Evolutionary conservation across 2,113 vertebrate genomes (phyloP).

Genomic region (Ifrita kowaldi): DNA sequence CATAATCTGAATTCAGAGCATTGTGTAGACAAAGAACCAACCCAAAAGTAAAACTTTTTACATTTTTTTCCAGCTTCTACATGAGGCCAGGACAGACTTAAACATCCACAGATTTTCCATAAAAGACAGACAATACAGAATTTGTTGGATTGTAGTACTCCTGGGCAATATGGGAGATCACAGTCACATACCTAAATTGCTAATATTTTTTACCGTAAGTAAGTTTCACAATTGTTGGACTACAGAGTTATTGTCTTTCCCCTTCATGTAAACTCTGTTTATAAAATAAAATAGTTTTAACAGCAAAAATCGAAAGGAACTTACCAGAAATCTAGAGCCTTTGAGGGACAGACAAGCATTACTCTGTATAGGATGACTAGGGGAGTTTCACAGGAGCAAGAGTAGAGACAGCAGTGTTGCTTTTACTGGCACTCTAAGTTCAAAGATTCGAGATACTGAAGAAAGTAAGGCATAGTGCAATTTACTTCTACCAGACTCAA

Average conservation of each 20-base stretch:
- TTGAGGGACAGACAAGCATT: not conserved
- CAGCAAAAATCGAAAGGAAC: not conserved
- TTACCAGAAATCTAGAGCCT: not conserved
- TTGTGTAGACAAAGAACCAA: not conserved
- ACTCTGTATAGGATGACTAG: not conserved
- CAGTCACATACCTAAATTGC: not conserved
- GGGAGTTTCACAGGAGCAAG: not conserved
- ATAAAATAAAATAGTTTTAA: not conserved
- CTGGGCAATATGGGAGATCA: not conserved
- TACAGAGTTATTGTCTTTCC: not conserved
- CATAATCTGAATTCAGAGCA: not conserved
- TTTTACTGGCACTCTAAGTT: not conserved
- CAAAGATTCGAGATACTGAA: not conserved
- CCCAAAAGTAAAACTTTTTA: not conserved
- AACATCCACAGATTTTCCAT: not conserved
- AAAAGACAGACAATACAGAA: not conserved
- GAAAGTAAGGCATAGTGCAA: not conserved
- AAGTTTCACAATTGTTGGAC: not conserved
- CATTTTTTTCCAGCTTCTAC: not conserved
- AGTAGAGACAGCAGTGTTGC: not conserved
- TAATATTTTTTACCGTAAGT: not conserved
- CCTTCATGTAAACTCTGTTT: not conserved
- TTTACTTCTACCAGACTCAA: not conserved
- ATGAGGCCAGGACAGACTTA: not conserved
- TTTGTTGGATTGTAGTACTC: not conserved